Base-by-base conservation (phyloP, 2,888 invertebrate genomes). In the Lepidochrysops patricia region DNA sequence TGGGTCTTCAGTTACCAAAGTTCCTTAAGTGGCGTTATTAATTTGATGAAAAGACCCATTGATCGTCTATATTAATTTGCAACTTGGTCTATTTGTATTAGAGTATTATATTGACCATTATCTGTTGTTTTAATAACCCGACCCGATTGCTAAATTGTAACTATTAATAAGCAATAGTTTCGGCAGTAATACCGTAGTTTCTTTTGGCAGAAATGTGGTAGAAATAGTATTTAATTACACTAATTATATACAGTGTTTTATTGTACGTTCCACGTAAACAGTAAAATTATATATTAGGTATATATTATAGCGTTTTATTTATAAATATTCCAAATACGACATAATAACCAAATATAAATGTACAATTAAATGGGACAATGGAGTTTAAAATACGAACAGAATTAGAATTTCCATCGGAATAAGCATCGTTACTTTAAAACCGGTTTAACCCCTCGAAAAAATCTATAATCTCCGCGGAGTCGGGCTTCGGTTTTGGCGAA, bases 31-130 rank as follows among this genome's bases (percentile, higher is more conserved):
- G 77, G 71, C 70, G 71, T 74, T 78, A 77, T 76, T 82, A 82
- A 81, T 78, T 76, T 77, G 72, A 74, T 76, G 71, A 76, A 78
- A 80, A 76, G 69, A 74, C 72, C 73, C 68, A 79, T 74, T 75
- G 74, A 76, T 77, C 73, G 73, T 65, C 66, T 63, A 64, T 68
- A 68, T 72, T 72, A 71, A 63, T 66, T 63, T 52, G 27, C 6
- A 59, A 62, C 58, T 62, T 60, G 49, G 50, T 64, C 59, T 61
- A 65, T 65, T 65, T 60, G 58, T 52, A 50, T 19, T 58, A 12
- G 57, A 58, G 56, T 61, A 65, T 61, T 19, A 19, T 29, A 27
- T 52, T 52, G 26, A 27, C 37, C 19, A 43, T 19, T 29, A 29
- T 19, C 43, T 3, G 4, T 19, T 43, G n/a, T n/a, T n/a, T n/a